Base-by-base conservation (phyloP, 53 echinoderm and acorn worm species). In the Mesocentrotus franciscanus region DNA sequence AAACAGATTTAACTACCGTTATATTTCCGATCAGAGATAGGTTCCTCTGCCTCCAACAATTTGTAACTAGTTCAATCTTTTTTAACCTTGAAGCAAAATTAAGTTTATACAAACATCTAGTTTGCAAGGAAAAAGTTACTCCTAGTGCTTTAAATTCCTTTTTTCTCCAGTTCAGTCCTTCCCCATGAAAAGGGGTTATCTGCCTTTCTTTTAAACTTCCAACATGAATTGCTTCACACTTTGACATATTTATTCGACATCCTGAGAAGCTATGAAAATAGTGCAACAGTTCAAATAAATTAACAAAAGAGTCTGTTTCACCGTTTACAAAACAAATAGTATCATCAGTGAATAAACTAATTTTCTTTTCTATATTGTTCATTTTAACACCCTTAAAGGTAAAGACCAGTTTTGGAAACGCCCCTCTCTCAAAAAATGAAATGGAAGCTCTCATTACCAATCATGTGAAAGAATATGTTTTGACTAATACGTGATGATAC, bases 31-130 rank as follows among this genome's bases (percentile, higher is more conserved):
- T 57, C 26, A 93, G 35, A 14, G 94, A 94, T 33, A 94, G 56
- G 57, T 83, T 83, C 33, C 94, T 81, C 9, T 79, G 81, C 56
- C 17, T 94, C 94, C 94, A 94, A 34, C 94, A 94, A 59, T 81
- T 58, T 29, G 78, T 20, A 60, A 83, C 61, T 60, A 56, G 94
- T 60, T 94, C 94, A 29, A 83, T 83, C n/a, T n/a, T n/a, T n/a
- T n/a, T n/a, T n/a, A n/a, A n/a, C n/a, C n/a, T n/a, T n/a, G n/a
- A n/a, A n/a, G 61, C 12, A 84, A 94, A 94, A 79, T 94, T 94
- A 61, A 29, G 55, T 22, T 71, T 59, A 93, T 93, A 75, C 56
- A 94, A 35, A 27, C n/a, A 60, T 58, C 57, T 83, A 59, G 61
- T 58, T n/a, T 94, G 27, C 60, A 94, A 18, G 56, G 94, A 94